Percentiles rank a stretch among this genome's conserved stretches.
These are phyloP conservation scores for Aix galericulata DNA, from an alignment of 2,113 vertebrate genomes.

Conservation along the genomic window DNA sequence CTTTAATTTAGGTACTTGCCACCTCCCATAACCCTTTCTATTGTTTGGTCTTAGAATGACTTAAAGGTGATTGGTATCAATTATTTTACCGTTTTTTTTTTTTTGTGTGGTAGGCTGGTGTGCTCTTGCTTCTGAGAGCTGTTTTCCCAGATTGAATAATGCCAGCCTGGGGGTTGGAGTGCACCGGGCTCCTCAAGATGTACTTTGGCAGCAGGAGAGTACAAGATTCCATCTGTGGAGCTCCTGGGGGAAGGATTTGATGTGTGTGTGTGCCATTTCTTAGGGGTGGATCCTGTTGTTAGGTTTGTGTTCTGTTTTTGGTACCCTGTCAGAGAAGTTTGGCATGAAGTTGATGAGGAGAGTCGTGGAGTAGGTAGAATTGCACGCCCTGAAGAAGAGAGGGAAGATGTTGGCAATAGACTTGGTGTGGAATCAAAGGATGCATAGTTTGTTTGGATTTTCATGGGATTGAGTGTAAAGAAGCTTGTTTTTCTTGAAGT, in stretches of 20 bases:
- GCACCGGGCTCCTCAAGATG: neutral
- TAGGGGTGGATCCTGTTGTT: neutral
- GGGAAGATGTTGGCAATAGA: neutral
- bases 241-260: accelerated
- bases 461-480: neutral
- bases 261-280: neutral
- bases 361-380: neutral
- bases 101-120: neutral
- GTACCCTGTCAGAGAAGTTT: neutral
- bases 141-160: neutral
- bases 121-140: neutral
- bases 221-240: neutral
- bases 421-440: neutral
- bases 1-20: neutral
- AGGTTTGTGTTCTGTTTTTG: neutral
- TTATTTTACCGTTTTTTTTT: neutral
- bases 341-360: neutral
- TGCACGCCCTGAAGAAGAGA: accelerated
- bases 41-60: neutral
- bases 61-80: neutral
- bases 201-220: neutral
- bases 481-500: neutral
- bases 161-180: neutral
- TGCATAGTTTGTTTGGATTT: neutral
- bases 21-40: neutral